A percentile compares a stretch with the other conserved stretches of the same genome.
These are phyloP conservation scores for Sebastes minor DNA, from an alignment of 2,797 vertebrate genomes.

Conservation along the genomic window DNA sequence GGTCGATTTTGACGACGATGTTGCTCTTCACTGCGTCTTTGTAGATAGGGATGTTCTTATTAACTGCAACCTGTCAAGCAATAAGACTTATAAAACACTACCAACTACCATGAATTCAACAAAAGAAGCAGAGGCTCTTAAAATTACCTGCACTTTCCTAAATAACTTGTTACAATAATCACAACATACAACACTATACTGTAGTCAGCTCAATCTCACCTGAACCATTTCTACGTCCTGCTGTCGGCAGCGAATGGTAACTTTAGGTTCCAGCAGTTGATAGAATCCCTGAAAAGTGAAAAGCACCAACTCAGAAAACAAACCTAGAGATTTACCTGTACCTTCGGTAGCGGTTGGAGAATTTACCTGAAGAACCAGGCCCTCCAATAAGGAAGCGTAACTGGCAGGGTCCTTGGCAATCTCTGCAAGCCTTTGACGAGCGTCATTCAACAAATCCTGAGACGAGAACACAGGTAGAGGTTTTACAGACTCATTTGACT, in stretches of 20 bases:
- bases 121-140: background rate
- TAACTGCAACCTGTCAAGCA: conserved; percentile 84
- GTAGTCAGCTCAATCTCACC: conserved; percentile 76
- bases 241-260: conserved; percentile 90
- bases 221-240: conserved; percentile 90
- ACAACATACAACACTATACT: background rate
- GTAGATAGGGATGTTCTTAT: conserved; percentile 89
- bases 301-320: background rate
- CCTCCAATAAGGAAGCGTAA: conserved; percentile 90
- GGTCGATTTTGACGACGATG: conserved; percentile 87
- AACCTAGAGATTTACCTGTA: background rate
- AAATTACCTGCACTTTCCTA: background rate
- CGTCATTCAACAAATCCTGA: conserved; percentile 87
- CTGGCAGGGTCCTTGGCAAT: conserved; percentile 86
- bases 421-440: conserved; percentile 87
- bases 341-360: background rate
- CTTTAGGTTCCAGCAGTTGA: conserved; percentile 90
- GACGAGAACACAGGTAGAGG: background rate
- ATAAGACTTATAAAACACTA: background rate
- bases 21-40: conserved; percentile 89
- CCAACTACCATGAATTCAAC: background rate
- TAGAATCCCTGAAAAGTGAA: conserved; percentile 87
- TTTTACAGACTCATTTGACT: background rate
- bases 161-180: background rate
- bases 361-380: conserved; percentile 92